Evolutionary conservation across 2,113 vertebrate genomes (phyloP).

Genomic region (Amphiprion ocellaris): DNA sequence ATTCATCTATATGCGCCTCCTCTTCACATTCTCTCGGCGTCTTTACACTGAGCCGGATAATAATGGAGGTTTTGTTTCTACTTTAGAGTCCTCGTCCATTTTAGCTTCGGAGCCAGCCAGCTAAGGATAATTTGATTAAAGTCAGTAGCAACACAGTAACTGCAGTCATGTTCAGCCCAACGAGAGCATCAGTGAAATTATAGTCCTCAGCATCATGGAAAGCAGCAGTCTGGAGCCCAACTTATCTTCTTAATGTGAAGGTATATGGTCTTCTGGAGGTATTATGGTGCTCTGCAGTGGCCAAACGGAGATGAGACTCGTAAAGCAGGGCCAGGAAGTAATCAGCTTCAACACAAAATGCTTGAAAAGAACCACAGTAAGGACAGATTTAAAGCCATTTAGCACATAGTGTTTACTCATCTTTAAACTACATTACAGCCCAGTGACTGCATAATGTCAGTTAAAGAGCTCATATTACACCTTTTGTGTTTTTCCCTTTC

Average conservation of each 20-base stretch:
- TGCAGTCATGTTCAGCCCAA: conserved; percentile 42
- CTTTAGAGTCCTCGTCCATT: conserved; percentile 49
- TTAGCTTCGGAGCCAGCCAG: conserved; percentile 63
- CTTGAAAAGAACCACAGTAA: conserved; percentile 39
- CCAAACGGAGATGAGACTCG: conserved; percentile 61
- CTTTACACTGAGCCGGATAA: neutral
- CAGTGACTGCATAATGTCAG: neutral
- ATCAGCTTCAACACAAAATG: conserved; percentile 43
- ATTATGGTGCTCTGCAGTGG: conserved; percentile 53
- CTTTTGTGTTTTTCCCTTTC: neutral
- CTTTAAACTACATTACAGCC: neutral
- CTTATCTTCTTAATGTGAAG: conserved; percentile 71
- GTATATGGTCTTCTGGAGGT: conserved; percentile 54
- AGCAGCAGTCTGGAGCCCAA: conserved; percentile 57
- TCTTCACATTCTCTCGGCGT: neutral
- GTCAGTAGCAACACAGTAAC: conserved; percentile 73
- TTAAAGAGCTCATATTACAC: neutral
- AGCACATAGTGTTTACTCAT: neutral
- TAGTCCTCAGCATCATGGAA: conserved; percentile 66
- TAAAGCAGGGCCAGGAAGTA: conserved; percentile 58
- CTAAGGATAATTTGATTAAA: conserved; percentile 78
- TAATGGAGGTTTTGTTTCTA: conserved; percentile 39
- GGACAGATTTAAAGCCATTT: neutral
- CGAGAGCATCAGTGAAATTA: conserved; percentile 54
- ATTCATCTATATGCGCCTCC: conserved; percentile 66